Evolutionary conservation across 2,888 invertebrate genomes (phyloP), one percentile per base, ranked within the genome.

Genomic region (Pilophorus perplexus): DNA sequence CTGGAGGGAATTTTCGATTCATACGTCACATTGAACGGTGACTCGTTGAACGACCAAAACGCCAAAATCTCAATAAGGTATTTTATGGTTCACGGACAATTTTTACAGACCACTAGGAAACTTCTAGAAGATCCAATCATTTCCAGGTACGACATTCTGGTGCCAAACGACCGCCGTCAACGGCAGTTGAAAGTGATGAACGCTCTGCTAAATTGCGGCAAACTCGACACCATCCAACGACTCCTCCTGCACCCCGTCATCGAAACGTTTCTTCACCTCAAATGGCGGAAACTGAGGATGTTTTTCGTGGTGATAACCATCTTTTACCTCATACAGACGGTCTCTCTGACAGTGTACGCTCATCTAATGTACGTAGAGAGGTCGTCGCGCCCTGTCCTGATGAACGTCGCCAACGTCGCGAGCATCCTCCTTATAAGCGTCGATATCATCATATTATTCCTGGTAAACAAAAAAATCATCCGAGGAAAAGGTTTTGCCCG

Each of bases 211-310:
- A 80, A 82, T 71, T 81, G 81, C 68, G 81, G 82, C 0, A 81
- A 81, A 59, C 76, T 80, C 73, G 77, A 79, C 60, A 77, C 78
- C 0, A 80, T 82, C 67, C 79, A 78, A 65, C 76, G 75, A 54
- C 77, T 84, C 1, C 75, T 84, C 0, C 78, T 83, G 0, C 83
- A 84, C 75, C 84, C 84, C 0, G 74, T 83, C 37, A 77, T 83
- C 2, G 82, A 83, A 73, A 82, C 82, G 68, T 84, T 83, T 71
- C 73, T 84, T 0, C 80, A 78, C 67, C 73, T 83, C 1, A 84
- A 84, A 75, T 84, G 84, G 84, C 79, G 79, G 66, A 81, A 80
- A 4, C 73, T 83, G 8, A 73, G 80, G 25, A 78, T 79, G 25
- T 81, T 83, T 72, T 83, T 83, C 73, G 81, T 81, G 67, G 76